Base-by-base conservation (phyloP, 2,113 vertebrate species). In the Oryzias javanicus region DNA sequence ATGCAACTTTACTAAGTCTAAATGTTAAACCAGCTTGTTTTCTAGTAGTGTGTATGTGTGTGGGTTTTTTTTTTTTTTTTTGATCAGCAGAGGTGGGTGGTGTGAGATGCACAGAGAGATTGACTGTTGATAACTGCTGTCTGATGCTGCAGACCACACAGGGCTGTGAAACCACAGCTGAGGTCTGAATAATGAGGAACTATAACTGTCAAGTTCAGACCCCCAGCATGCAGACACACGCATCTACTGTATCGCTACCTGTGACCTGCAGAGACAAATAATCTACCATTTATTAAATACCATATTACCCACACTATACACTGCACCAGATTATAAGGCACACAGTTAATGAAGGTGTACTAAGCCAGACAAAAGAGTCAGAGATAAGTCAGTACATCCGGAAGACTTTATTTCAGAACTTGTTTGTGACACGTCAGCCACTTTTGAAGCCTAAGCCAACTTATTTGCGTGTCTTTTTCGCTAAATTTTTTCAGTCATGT, bases 181-280 rank as follows among this genome's bases (percentile, higher is more conserved):
- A 85, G 78, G 78, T 74, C 76, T 62, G 69, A 86, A 73, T 84
- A 83, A 84, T 81, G 80, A 85, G 80, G 84, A 88, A 88, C 81
- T 82, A 48, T 80, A 84, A 86, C 83, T 77, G 85, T 81, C 83
- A 79, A 55, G 10, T 67, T 56, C 14, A 79, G 65, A 76, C 69
- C 64, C 60, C 65, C 58, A 4, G 20, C 61, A 66, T 58, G 64
- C 51, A 51, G 22, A 59, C 27, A 57, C 40, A 45, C 59, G 17
- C 44, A 14, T 14, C 18, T 19, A 17, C 27, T 14, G 40, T 48
- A 17, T 57, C 59, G 25, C 25, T 42, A 45, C 19, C 16, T 27
- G 22, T 62, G 74, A 56, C 8, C 35, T 35, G 10, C 12, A 27
- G 4, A 4, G 25, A 6, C 25, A 27, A 27, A 6, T 27, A 35